Evolutionary conservation across 1,140 invertebrate species (phyloP).

Genomic region (Hylaeus volcanicus): DNA sequence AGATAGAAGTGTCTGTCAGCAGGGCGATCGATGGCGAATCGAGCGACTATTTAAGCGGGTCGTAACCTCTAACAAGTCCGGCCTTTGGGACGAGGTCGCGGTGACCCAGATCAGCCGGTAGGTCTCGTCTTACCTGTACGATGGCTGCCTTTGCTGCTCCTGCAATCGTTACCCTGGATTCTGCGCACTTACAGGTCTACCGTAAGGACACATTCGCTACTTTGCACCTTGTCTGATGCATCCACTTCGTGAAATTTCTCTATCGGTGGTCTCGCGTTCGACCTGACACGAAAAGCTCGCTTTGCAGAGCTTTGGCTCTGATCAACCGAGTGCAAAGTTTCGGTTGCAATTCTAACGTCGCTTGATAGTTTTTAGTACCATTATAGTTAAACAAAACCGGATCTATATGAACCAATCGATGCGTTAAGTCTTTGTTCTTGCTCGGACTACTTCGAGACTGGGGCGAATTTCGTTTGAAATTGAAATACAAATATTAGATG

Average conservation of each 20-base stretch:
- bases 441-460: too few relatives aligned
- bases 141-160: slow-evolving; percentile 60
- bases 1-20: slow-evolving; percentile 58
- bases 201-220: slow-evolving; percentile 65
- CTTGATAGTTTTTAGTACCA: too few relatives aligned
- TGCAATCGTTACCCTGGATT: slow-evolving; percentile 80
- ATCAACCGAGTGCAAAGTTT: too few relatives aligned
- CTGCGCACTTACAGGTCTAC: slow-evolving; percentile 74
- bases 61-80: slow-evolving; percentile 75
- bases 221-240: slow-evolving; percentile 13
- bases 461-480: too few relatives aligned
- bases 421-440: too few relatives aligned
- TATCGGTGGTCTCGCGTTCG: too few relatives aligned
- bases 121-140: slow-evolving; percentile 72
- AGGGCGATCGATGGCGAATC: slow-evolving; percentile 69
- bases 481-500: too few relatives aligned
- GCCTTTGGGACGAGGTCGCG: slow-evolving; percentile 74
- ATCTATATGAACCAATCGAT: too few relatives aligned
- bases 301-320: too few relatives aligned
- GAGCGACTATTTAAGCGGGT: slow-evolving; percentile 75
- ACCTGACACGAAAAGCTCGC: too few relatives aligned
- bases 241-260: neutral
- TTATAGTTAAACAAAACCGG: too few relatives aligned
- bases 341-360: too few relatives aligned
- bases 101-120: slow-evolving; percentile 75